Base-by-base conservation (phyloP, 37 sponge, comb jelly and placozoan genomes). In the Hexactinellida sp. region DNA sequence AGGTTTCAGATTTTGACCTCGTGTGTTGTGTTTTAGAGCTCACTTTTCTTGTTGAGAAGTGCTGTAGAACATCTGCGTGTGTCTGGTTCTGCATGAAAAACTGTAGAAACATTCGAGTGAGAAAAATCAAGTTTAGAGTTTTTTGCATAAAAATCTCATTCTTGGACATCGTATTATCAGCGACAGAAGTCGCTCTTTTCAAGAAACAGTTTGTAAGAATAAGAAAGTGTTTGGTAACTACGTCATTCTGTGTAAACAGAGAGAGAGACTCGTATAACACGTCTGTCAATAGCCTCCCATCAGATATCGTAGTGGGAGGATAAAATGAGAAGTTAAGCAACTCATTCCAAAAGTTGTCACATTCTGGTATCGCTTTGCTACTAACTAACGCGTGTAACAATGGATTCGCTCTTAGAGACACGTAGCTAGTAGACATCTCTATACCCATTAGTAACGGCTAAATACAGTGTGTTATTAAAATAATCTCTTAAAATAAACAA, bases 381-480 rank as follows among this genome's bases (percentile, higher is more conserved):
- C 91, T 91, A 0, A 93, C 87, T 19, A 93, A 88, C 84, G 38
- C 84, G 25, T 38, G 85, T n/a, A 93, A 84, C 0, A 85, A 37
- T 0, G 83, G 54, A 47, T 93, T 93, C 24, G 88, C 90, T 37
- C 86, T 83, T 28, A 93, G 54, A 63, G 86, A 87, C 9, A 54
- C 36, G 0, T 91, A 52, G 54, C 85, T 86, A 10, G 87, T 87
- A 0, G 91, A 90, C 5, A 54, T 37, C 0, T 87, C 84, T 0
- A 89, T 85, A 5, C 93, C 93, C 93, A 92, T 92, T 84, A 1
- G 47, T 41, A n/a, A n/a, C n/a, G n/a, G n/a, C n/a, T n/a, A n/a
- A n/a, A n/a, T n/a, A n/a, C n/a, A n/a, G n/a, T n/a, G 16, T 47
- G 9, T 47, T 47, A 16, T 47, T 47, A 9, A 47, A 47, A 16